Conservation (phyloP, 2,888 invertebrate genomes). For the Lasius fuliginosus region DNA sequence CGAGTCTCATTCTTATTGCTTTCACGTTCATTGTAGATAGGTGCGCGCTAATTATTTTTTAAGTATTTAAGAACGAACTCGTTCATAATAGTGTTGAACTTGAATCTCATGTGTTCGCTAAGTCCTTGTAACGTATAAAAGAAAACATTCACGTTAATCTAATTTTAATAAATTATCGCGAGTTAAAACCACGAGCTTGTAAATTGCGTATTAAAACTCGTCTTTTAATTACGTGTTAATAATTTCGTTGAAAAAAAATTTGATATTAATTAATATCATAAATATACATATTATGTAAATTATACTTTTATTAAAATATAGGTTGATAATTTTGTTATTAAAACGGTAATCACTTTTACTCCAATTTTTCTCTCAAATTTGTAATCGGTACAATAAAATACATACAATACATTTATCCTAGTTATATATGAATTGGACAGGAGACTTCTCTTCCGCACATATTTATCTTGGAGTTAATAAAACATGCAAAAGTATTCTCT, state of each 20-base stretch:
- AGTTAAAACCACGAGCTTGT: not conserved
- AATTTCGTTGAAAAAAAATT: not conserved
- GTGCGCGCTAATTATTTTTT: not conserved
- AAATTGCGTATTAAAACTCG: not conserved
- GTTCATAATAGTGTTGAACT: not conserved
- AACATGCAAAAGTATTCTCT: not conserved
- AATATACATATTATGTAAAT: not conserved
- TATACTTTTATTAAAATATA: conserved; percentile 16
- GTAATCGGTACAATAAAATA: not conserved
- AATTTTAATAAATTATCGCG: not conserved
- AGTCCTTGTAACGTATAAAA: not conserved
- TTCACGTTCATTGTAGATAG: not conserved
- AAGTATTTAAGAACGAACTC: not conserved
- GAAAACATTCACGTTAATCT: not conserved
- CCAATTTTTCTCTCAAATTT: not conserved
- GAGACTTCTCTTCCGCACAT: not conserved
- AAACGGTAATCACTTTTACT: not conserved
- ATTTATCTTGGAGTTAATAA: conserved; percentile 20
- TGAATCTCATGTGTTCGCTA: not conserved
- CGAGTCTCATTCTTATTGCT: not conserved
- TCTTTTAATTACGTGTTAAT: not conserved
- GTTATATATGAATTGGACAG: not conserved
- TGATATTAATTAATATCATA: not conserved
- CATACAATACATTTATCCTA: not conserved
- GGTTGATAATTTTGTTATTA: conserved; percentile 12